These are phyloP conservation scores for Drosophila bocki DNA, from an alignment of 1,140 invertebrate species.

Conservation along the genomic window DNA sequence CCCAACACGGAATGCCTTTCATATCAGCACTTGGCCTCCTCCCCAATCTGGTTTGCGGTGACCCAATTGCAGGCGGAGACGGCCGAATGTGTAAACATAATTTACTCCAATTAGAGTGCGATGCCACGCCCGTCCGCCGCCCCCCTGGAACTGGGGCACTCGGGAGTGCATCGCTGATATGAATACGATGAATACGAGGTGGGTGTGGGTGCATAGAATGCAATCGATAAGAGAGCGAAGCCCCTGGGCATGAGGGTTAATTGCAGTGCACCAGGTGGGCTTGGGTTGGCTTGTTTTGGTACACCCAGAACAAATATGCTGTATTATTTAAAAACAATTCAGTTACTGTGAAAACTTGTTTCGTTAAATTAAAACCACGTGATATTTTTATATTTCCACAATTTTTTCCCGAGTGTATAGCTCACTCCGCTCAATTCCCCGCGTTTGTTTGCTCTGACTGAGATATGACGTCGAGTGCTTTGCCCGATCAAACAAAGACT, in stretches of 20 bases:
- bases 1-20: constrained; percentile 55
- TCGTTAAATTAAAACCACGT: too few species aligned
- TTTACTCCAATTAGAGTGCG: constrained; percentile 76
- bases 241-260: constrained; percentile 21
- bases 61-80: constrained; percentile 67
- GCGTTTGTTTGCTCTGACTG: constrained; percentile 25
- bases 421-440: constrained; percentile 4
- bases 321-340: background rate
- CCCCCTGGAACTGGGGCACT: constrained; percentile 60
- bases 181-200: constrained; percentile 8
- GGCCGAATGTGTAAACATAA: constrained; percentile 80
- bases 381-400: background rate
- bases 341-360: too few species aligned
- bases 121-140: constrained; percentile 42
- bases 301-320: background rate
- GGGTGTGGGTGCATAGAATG: constrained; percentile 42
- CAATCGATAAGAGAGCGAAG: constrained; percentile 63
- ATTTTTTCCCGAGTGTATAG: background rate
- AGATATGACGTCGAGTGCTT: constrained; percentile 44
- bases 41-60: constrained; percentile 37
- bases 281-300: background rate
- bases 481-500: constrained; percentile 43
- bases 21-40: constrained; percentile 54
- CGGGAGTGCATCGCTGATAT: constrained; percentile 56
- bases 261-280: constrained; percentile 48